Base-by-base conservation (phyloP, 2,888 invertebrate species). In the Drosophila neonasuta region DNA sequence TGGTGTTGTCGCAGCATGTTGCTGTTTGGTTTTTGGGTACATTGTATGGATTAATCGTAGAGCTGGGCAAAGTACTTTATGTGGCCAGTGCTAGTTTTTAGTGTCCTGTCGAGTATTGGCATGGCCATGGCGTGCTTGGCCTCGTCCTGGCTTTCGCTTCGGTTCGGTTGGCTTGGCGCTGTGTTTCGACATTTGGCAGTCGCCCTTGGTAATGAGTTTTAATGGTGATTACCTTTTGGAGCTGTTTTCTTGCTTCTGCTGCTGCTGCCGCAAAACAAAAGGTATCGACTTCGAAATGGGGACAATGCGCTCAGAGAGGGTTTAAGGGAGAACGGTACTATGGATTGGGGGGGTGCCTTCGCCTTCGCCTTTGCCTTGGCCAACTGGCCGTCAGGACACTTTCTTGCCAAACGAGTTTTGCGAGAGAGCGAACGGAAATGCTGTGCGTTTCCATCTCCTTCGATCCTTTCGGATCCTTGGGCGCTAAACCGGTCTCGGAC, bases 121-220 rank as follows among this genome's bases (percentile, higher is more conserved):
- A 46, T 65, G 66, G 50, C 62, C 79, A 69, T 79, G 75, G 68
- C 72, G 68, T 71, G 73, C 62, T 50, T 50, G 55, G 49, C 41
- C 44, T 59, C 36, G 24, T 39, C 13, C 24, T 5, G 24, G 4
- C 39, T n/a, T 17, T 13, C 11, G 34, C 11, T 4, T 36, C 5
- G 34, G 0, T n/a, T n/a, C n/a, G 20, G 11, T 6, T 36, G n/a
- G 36, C 36, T 45, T 44, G 11, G 34, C 50, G 20, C 24, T 58
- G 32, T 50, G 36, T 49, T 69, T 30, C 20, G 32, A 7, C 13
- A 11, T 45, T 58, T 57, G 49, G 50, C 52, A 54, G 64, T 77
- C 83, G 80, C 71, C 78, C 77, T 81, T 86, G 83, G 81, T 87
- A 89, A 88, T 89, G 89, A 83, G 85, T 85, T 86, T 80, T 81